Evolutionary conservation across 2,113 vertebrate genomes (phyloP).

Genomic region (Phrynosoma platyrhinos): DNA sequence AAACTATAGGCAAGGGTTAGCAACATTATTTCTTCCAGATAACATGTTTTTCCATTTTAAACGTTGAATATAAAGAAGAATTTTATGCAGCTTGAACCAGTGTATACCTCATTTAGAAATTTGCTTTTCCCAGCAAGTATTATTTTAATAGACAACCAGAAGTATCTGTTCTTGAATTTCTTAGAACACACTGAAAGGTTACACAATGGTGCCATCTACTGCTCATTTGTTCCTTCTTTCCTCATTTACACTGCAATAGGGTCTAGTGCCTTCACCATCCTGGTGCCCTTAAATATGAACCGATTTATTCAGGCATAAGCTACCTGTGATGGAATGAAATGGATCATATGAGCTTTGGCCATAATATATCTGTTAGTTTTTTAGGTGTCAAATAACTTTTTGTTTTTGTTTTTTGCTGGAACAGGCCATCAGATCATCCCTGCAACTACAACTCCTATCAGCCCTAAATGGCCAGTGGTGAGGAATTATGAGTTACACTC

Average conservation of each 20-base stretch:
- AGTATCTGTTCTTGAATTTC: background rate
- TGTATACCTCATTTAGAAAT: background rate
- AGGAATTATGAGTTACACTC: background rate
- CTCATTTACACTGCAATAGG: background rate
- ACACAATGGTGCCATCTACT: conserved; percentile 66
- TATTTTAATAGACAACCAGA: background rate
- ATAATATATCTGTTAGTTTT: background rate
- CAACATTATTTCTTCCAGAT: background rate
- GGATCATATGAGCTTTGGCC: background rate
- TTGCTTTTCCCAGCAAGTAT: background rate
- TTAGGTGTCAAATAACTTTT: background rate
- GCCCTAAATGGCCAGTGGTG: background rate
- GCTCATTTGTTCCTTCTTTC: background rate
- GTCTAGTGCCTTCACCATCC: background rate
- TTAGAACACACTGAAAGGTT: background rate
- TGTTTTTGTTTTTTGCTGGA: background rate
- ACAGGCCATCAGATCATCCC: background rate
- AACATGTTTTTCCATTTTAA: background rate
- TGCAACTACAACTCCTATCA: background rate
- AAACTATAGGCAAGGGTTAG: background rate
- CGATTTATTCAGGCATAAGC: background rate
- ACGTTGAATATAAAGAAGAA: background rate
- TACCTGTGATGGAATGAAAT: background rate
- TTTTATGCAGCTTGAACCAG: background rate
- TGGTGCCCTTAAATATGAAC: background rate